Base-by-base conservation (phyloP, 1,140 invertebrate genomes). In the Drosophila serrata region DNA sequence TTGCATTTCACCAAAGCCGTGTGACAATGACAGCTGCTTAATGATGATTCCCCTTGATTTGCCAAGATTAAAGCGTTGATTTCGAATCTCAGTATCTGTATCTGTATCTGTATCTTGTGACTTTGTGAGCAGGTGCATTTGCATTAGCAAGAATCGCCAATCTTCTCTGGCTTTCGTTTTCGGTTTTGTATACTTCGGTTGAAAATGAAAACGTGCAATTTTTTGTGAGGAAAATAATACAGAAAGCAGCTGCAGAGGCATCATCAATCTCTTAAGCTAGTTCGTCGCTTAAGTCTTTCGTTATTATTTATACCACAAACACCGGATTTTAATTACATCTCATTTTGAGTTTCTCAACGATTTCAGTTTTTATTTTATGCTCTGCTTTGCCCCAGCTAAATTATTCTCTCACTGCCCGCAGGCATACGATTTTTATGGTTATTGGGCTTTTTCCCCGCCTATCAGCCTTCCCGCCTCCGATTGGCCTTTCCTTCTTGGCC, bases 21-120 rank as follows among this genome's bases (percentile, higher is more conserved):
- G 77, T 73, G 74, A 78, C 78, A 86, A 81, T 77, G 74, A 79
- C 78, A 86, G 82, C 75, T 86, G 82, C 74, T 74, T 81, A 59
- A 72, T 78, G 61, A 61, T 79, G 67, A 88, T 73, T 82, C 45
- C 37, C 48, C 58, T 78, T 78, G 75, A 78, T 78, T 78, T 78
- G 75, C 64, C 24, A 63, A 88, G 84, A 88, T 88, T 77, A 51
- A 24, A 24, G 13, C 19, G 49, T 22, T 62, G 79, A 72, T 53
- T 53, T 53, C 27, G 27, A 13, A 19, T 29, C 22, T 46, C 7
- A 3, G 39, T 8, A 40, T 40, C 80, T 40, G 59, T 24, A 58
- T 58, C 22, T 43, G 33, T 35, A 29, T 35, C 63, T 70, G 63
- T 69, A 56, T 22, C 69, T n/a, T 24, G 24, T 2, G 24, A 24